Conservation (phyloP, 2,797 vertebrate genomes). For the Sebastiscus albofasciatus region DNA sequence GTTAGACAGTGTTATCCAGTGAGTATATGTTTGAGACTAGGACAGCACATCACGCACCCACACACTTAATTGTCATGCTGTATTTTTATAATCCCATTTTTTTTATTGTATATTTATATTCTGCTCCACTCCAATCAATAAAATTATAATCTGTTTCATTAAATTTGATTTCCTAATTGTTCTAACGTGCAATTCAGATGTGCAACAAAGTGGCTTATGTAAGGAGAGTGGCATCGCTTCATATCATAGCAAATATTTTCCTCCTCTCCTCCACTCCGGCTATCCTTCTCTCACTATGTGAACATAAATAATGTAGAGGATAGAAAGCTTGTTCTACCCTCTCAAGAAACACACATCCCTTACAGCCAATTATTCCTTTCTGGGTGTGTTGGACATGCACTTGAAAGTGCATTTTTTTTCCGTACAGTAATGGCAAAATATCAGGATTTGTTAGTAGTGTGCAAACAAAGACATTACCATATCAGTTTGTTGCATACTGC, state of each 20-base stretch:
- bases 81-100: constrained; percentile 4
- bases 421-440: background rate
- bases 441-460: background rate
- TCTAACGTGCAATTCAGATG: background rate
- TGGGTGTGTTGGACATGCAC: background rate
- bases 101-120: background rate
- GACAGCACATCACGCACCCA: background rate
- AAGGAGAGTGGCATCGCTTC: background rate
- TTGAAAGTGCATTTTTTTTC: constrained; percentile 25
- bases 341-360: constrained; percentile 11
- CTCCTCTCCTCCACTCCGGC: background rate
- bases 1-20: constrained; percentile 36
- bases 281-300: constrained; percentile 9
- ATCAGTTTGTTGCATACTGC: background rate
- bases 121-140: background rate
- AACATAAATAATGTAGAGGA: constrained; percentile 59
- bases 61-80: background rate
- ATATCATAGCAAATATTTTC: background rate
- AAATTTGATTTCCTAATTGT: background rate
- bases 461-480: background rate
- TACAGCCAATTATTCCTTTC: constrained; percentile 2
- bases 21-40: constrained; percentile 18
- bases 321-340: constrained; percentile 17
- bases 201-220: constrained; percentile 2
- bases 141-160: background rate